A percentile compares a stretch with the other conserved stretches of the same genome.
Evolutionary conservation across 2,797 vertebrate genomes (phyloP).

Genomic region (Onychomys torridus): DNA sequence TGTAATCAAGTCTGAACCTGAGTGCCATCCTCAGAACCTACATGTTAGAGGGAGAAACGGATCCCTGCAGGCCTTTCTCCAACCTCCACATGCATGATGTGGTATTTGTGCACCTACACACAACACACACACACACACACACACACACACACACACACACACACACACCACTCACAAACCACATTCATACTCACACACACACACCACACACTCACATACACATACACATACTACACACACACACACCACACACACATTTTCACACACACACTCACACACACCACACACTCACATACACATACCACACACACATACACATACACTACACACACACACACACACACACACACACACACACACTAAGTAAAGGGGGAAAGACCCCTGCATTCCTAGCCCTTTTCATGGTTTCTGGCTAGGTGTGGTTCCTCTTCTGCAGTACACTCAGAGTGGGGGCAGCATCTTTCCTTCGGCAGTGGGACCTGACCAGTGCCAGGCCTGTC

Average conservation of each 20-base stretch:
- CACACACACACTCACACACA: too few species aligned
- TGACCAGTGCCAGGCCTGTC: not conserved
- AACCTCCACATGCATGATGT: not conserved
- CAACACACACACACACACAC: too few species aligned
- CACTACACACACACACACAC: too few species aligned
- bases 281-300: too few species aligned
- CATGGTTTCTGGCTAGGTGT: not conserved
- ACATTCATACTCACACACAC: not conserved
- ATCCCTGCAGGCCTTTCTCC: too few species aligned
- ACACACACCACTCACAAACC: too few species aligned
- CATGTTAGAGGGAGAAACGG: not conserved
- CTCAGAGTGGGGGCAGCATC: not conserved
- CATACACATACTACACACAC: too few species aligned
- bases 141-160: not conserved
- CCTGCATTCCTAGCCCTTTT: not conserved
- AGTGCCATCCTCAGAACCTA: not conserved
- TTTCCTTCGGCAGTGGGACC: too few species aligned
- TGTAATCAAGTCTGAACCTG: not conserved
- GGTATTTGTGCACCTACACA: not conserved
- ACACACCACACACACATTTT: not conserved
- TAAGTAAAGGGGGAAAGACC: not conserved
- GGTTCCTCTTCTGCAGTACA: not conserved
- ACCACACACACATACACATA: too few species aligned
- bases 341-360: not conserved
- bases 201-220: too few species aligned